Percentiles rank a stretch among this genome's conserved stretches.
phyloP scores from a whole-genome alignment of 1,140 invertebrate species.

The Cardiocondyla obscurior region DNA sequence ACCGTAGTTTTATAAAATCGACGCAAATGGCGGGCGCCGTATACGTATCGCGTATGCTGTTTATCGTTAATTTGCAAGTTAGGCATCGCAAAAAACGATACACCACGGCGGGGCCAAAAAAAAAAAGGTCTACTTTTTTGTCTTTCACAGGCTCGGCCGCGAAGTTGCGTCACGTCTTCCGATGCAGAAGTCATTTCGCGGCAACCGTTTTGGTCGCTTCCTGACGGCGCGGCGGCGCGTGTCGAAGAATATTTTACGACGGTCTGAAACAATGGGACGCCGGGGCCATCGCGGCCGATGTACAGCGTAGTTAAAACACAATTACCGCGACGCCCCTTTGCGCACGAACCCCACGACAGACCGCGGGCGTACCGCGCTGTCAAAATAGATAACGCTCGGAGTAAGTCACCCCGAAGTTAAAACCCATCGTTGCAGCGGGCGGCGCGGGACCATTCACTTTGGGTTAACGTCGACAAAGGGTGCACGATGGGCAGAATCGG shows the following conservation, averaged over 20 bases:
- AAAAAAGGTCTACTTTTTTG: background rate
- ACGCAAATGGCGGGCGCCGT: slow-evolving; percentile 34
- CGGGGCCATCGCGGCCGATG: slow-evolving; percentile 55
- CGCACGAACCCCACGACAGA: slow-evolving; percentile 76
- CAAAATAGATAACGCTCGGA: slow-evolving; percentile 84
- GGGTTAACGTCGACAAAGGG: slow-evolving; percentile 80
- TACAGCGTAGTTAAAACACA: slow-evolving; percentile 77
- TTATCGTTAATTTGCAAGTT: slow-evolving; percentile 58
- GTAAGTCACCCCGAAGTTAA: slow-evolving; percentile 83
- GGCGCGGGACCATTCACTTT: slow-evolving; percentile 78
- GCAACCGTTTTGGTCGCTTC: background rate
- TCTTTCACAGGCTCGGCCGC: background rate
- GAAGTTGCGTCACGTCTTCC: background rate
- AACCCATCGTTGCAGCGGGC: slow-evolving; percentile 76
- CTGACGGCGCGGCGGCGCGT: background rate
- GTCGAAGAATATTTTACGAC: slow-evolving; percentile 15
- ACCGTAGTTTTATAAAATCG: slow-evolving; percentile 54
- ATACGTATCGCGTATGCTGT: slow-evolving; percentile 19
- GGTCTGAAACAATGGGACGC: background rate
- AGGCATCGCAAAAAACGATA: slow-evolving; percentile 3
- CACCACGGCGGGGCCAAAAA: background rate
- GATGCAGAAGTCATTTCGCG: background rate
- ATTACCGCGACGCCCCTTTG: slow-evolving; percentile 75
- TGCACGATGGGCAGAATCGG: slow-evolving; percentile 58
- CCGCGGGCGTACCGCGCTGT: slow-evolving; percentile 82